These are phyloP conservation scores for Drosophila mimetica DNA, from an alignment of 2,888 invertebrate genomes.

Conservation along the genomic window DNA sequence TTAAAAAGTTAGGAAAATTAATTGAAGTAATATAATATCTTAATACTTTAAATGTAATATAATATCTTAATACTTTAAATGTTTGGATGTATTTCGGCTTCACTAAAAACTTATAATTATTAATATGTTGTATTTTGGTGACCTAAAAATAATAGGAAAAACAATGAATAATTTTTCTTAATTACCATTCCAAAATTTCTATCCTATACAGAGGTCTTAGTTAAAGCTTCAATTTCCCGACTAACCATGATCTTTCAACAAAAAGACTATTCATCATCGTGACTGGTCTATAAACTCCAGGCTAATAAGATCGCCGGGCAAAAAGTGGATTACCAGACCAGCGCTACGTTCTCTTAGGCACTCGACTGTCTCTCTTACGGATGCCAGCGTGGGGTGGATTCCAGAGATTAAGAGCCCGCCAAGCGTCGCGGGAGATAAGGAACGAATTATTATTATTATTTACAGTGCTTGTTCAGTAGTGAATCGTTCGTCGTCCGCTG, in stretches of 20 bases:
- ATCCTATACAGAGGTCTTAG: neutral
- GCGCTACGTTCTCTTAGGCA: neutral
- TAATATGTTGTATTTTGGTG: too few relatives aligned
- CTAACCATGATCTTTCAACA: neutral
- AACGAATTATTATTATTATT: neutral
- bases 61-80: too few relatives aligned
- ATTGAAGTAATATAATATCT: too few relatives aligned
- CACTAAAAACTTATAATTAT: too few relatives aligned
- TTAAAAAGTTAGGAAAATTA: too few relatives aligned
- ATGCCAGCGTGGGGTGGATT: neutral
- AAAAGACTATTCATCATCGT: neutral
- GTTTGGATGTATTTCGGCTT: too few relatives aligned
- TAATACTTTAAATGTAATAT: too few relatives aligned
- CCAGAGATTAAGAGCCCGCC: conserved; percentile 9
- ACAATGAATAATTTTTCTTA: too few relatives aligned
- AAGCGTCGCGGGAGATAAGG: conserved; percentile 3
- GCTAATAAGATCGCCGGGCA: neutral
- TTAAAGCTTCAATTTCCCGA: neutral
- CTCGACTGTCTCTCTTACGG: conserved; percentile 3
- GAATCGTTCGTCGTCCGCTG: neutral
- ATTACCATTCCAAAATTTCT: too few relatives aligned
- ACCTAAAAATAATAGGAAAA: too few relatives aligned
- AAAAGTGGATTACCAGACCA: neutral
- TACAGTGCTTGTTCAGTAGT: conserved; percentile 9
- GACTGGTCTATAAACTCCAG: neutral